Conservation (phyloP, 2,113 vertebrate species). For the Ancistrus triradiatus region DNA sequence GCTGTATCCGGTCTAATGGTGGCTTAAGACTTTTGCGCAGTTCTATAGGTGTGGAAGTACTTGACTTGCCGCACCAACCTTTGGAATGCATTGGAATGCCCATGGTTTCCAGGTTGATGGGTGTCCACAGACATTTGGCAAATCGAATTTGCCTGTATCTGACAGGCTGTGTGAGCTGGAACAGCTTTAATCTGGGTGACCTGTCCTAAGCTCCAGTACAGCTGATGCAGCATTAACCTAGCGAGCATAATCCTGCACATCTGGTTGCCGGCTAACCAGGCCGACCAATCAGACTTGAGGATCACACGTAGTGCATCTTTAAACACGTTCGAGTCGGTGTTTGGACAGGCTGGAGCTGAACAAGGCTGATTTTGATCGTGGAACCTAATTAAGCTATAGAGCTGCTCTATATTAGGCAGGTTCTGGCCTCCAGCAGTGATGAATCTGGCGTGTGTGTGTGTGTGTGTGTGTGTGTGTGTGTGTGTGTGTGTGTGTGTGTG, state of each 20-base stretch:
- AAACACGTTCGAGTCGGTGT: slow-evolving; percentile 13
- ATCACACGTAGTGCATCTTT: slow-evolving; percentile 26
- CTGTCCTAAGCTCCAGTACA: slow-evolving; percentile 5
- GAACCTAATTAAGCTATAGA: slow-evolving; percentile 44
- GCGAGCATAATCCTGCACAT: neutral
- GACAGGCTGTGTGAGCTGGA: too few relatives aligned
- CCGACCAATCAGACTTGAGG: neutral
- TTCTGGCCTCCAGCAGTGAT: neutral
- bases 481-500: slow-evolving; percentile 14
- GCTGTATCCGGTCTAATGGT: too few relatives aligned
- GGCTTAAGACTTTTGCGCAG: too few relatives aligned
- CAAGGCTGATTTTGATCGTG: slow-evolving; percentile 40
- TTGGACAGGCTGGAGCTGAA: too few relatives aligned
- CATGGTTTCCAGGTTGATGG: too few relatives aligned
- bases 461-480: neutral
- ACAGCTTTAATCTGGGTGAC: slow-evolving; percentile 4
- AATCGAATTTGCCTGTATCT: too few relatives aligned
- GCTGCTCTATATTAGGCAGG: neutral
- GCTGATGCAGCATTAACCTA: slow-evolving; percentile 6
- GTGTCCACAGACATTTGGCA: too few relatives aligned
- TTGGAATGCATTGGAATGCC: too few relatives aligned
- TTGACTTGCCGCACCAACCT: too few relatives aligned
- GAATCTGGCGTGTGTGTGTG: neutral
- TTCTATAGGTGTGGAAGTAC: too few relatives aligned
- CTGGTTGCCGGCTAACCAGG: neutral